Evolutionary conservation across 2,797 vertebrate genomes (phyloP).

Genomic region (Gambelia wislizenii): DNA sequence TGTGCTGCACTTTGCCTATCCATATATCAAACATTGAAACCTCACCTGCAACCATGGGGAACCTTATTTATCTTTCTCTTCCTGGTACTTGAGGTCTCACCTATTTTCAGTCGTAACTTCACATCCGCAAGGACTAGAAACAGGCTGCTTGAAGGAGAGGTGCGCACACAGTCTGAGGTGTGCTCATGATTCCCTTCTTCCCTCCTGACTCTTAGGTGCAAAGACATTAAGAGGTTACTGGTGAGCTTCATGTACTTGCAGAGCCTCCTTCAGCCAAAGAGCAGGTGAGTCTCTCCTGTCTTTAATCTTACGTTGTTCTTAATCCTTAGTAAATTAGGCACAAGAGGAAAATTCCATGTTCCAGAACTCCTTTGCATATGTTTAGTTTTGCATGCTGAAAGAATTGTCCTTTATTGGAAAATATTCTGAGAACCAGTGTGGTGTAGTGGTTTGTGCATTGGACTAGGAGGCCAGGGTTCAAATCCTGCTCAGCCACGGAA

Average conservation of each 20-base stretch:
- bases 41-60: not conserved
- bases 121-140: not conserved
- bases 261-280: conserved; percentile 95
- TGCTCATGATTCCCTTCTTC: not conserved
- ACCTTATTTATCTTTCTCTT: not conserved
- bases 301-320: not conserved
- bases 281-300: conserved; percentile 83
- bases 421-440: no score
- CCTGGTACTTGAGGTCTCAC: no score
- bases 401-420: not conserved
- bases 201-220: conserved; percentile 81
- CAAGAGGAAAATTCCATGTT: not conserved
- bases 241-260: conserved; percentile 99
- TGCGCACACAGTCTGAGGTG: not conserved
- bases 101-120: not conserved
- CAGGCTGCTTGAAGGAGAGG: no score
- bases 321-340: not conserved
- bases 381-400: not conserved
- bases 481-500: no score
- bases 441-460: no score
- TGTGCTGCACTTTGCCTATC: not conserved
- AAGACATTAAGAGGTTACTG: conserved; percentile 94
- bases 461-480: no score
- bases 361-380: not conserved
- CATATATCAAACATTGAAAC: not conserved